Base-by-base conservation (phyloP, 2,888 invertebrate genomes). In the Seladonia tumulorum region DNA sequence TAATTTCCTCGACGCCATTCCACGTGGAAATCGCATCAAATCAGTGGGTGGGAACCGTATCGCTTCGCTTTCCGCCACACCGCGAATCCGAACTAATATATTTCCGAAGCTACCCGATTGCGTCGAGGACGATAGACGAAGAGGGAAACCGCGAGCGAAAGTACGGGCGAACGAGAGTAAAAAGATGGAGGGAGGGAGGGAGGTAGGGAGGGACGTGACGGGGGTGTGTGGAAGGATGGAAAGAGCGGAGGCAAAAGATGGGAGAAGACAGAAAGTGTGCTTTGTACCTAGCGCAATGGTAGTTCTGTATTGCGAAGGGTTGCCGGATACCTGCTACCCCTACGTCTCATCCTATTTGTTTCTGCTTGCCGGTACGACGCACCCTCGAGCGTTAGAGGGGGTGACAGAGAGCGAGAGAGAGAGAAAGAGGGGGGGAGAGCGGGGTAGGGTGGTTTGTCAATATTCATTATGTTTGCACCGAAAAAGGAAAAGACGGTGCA, bases 1-100 rank as follows among this genome's bases (percentile, higher is more conserved):
- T 91, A 91, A 91, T 91, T 91, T 91, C 90, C 91, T 87, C 88
- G 89, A 82, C 90, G 89, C 88, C 85, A 81, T 88, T 91, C 88
- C 90, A 87, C 89, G 91, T 89, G 91, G 90, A 92, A 92, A 92
- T 92, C 91, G 90, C 91, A 91, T 92, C 90, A 91, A 87, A 88
- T 86, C 78, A 81, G 78, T 71, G 81, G 84, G 84, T 57, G 88
- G 86, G 85, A 76, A 83, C 76, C 85, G 90, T 90, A 88, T 90
- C 89, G 90, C 88, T 85, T 92, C 91, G 92, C 87, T 92, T 90
- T 89, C 90, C 90, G 87, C 87, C 87, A 86, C 88, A 91, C 90
- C 88, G 88, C 91, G 89, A 93, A 92, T 93, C 91, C 89, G 89
- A 89, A 92, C 92, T 93, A 92, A 93, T 93, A 93, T 92, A 92